phyloP scores from a whole-genome alignment of 2,888 invertebrate genomes.

The Azorinus chamasolen region DNA sequence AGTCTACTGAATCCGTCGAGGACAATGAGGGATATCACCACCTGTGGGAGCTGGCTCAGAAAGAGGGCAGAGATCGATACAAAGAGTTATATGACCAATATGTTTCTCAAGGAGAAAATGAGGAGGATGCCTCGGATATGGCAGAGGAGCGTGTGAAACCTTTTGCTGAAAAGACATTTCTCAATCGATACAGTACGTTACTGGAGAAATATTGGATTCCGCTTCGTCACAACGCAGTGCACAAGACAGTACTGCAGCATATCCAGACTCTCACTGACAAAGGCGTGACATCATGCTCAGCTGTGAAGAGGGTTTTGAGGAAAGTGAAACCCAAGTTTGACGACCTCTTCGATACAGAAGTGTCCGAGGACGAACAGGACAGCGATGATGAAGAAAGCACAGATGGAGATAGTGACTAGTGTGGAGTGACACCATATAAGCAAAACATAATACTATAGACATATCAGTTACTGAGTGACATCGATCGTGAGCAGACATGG shows the following conservation, averaged over 20 bases:
- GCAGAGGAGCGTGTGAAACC: constrained; percentile 17
- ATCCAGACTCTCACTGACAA: too few species aligned
- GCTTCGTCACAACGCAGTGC: too few species aligned
- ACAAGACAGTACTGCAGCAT: too few species aligned
- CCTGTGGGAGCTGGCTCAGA: constrained; percentile 19
- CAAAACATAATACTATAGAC: not conserved
- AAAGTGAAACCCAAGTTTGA: constrained; percentile 23
- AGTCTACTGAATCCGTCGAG: too few species aligned
- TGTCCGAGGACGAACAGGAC: constrained; percentile 7
- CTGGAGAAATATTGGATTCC: constrained; percentile 25
- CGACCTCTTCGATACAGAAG: constrained; percentile 14
- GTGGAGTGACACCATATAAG: not conserved
- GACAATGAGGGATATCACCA: constrained; percentile 30
- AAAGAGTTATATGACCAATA: constrained; percentile 38
- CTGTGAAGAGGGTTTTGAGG: constrained; percentile 20
- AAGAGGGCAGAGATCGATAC: constrained; percentile 10
- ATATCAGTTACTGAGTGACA: not conserved
- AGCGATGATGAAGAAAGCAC: too few species aligned
- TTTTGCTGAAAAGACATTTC: constrained; percentile 23
- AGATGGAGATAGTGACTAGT: too few species aligned
- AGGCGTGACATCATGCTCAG: constrained; percentile 17
- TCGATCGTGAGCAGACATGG: constrained; percentile 18
- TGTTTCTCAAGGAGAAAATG: constrained; percentile 13
- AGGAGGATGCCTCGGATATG: constrained; percentile 26
- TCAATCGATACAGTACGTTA: constrained; percentile 16